phyloP scores from a whole-genome alignment of 2,113 vertebrate species.

The Neolamprologus cancellatus region DNA sequence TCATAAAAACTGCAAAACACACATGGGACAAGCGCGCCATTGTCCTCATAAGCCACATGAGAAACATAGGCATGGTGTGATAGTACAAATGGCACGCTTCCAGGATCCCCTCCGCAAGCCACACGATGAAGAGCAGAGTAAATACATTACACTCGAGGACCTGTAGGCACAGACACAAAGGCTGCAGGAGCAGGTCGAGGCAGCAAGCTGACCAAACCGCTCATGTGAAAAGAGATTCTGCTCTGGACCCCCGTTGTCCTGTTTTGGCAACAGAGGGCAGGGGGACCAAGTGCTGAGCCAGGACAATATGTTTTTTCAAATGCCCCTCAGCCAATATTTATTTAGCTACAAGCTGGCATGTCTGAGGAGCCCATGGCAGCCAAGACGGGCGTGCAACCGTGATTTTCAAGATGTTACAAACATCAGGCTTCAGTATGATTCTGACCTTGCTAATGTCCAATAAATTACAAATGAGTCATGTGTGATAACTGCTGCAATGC shows the following conservation, averaged over 20 bases:
- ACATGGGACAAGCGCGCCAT: constrained; percentile 30
- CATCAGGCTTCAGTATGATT: constrained; percentile 35
- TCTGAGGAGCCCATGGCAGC: constrained; percentile 31
- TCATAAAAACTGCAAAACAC: constrained; percentile 40
- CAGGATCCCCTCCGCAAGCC: constrained; percentile 25
- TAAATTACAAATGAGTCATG: constrained; percentile 11
- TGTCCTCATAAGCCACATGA: constrained; percentile 14
- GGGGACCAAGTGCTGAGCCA: constrained; percentile 45
- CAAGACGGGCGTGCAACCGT: constrained; percentile 16
- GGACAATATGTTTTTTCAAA: constrained; percentile 72
- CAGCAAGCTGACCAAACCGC: constrained; percentile 36
- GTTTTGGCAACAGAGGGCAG: constrained; percentile 54
- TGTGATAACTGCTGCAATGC: background rate
- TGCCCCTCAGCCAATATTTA: constrained; percentile 64
- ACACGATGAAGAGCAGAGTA: background rate
- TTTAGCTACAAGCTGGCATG: constrained; percentile 64
- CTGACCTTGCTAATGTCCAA: constrained; percentile 7
- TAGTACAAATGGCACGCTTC: constrained; percentile 16
- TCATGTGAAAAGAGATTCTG: constrained; percentile 47
- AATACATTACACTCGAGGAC: constrained; percentile 1
- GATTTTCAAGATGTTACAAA: constrained; percentile 42
- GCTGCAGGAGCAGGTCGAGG: constrained; percentile 5
- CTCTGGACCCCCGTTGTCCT: constrained; percentile 38
- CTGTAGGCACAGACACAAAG: constrained; percentile 30
- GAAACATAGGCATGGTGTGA: constrained; percentile 56